phyloP scores from a whole-genome alignment of 2,888 invertebrate genomes.

The Euplagia quadripunctaria region DNA sequence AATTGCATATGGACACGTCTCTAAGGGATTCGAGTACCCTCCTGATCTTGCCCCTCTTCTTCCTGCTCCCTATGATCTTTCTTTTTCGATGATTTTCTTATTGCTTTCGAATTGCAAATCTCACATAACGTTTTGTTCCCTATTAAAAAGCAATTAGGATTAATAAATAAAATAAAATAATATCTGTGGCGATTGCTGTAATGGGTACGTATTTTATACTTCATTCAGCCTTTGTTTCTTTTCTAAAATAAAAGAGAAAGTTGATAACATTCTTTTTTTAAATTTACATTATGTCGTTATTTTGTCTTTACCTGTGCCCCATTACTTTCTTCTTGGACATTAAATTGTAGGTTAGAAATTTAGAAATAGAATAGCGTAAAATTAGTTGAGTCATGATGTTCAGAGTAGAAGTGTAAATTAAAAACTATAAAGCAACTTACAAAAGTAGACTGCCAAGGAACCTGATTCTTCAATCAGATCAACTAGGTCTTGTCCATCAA shows the following conservation, averaged over 20 bases:
- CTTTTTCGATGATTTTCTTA: slow-evolving; percentile 91
- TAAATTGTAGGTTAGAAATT: slow-evolving; percentile 28
- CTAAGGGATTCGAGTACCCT: slow-evolving; percentile 71
- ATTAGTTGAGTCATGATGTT: slow-evolving; percentile 59
- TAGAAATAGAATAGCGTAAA: slow-evolving; percentile 41
- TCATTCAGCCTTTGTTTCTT: neutral
- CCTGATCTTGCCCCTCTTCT: slow-evolving; percentile 77
- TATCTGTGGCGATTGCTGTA: neutral
- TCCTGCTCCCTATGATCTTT: slow-evolving; percentile 80
- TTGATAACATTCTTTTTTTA: neutral
- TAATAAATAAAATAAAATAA: slow-evolving; percentile 49
- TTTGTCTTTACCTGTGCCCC: neutral
- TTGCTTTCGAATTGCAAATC: slow-evolving; percentile 92
- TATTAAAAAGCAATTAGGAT: slow-evolving; percentile 83
- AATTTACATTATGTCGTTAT: neutral
- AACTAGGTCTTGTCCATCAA: slow-evolving; percentile 93
- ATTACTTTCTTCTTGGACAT: neutral
- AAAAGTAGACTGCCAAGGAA: slow-evolving; percentile 96
- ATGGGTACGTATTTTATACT: neutral
- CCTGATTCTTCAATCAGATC: slow-evolving; percentile 93
- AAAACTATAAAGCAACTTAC: slow-evolving; percentile 88
- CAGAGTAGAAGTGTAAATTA: slow-evolving; percentile 49
- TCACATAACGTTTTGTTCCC: slow-evolving; percentile 97
- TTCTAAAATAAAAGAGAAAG: neutral
- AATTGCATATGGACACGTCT: slow-evolving; percentile 38